A percentile compares a stretch with the other conserved stretches of the same genome.
Evolutionary conservation across 1,140 invertebrate species (phyloP).

Genomic region (Rhizoglyphus robini): DNA sequence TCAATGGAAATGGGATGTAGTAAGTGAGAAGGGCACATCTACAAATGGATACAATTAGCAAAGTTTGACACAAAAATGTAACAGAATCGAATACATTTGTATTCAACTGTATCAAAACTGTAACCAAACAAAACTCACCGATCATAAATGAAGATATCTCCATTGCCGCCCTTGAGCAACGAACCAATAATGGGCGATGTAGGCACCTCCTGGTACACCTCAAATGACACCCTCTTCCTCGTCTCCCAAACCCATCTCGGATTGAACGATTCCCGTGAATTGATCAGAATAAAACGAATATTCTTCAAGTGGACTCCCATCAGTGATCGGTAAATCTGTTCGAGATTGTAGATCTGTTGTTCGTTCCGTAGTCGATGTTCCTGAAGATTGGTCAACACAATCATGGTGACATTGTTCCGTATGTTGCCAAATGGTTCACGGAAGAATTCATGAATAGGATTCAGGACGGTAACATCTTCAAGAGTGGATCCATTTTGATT

Average conservation of each 20-base stretch:
- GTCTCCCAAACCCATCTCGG: neutral
- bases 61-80: too few species aligned
- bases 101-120: too few species aligned
- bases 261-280: constrained; percentile 23
- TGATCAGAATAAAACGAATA: constrained; percentile 31
- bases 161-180: constrained; percentile 29
- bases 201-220: constrained; percentile 31
- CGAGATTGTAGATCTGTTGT: constrained; percentile 29
- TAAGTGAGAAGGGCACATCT: constrained; percentile 31
- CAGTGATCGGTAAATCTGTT: constrained; percentile 24
- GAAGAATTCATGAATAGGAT: neutral
- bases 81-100: too few species aligned
- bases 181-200: constrained; percentile 27
- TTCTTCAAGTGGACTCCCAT: constrained; percentile 22
- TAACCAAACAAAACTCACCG: constrained; percentile 27
- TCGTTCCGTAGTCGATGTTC: neutral
- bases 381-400: neutral
- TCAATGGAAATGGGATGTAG: constrained; percentile 30
- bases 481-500: too few species aligned
- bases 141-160: constrained; percentile 34
- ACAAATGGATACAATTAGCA: constrained; percentile 11
- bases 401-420: neutral
- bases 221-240: constrained; percentile 6
- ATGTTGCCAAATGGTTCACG: neutral
- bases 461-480: too few species aligned